Conservation (phyloP, 1,140 invertebrate genomes). For the Apis dorsata region DNA sequence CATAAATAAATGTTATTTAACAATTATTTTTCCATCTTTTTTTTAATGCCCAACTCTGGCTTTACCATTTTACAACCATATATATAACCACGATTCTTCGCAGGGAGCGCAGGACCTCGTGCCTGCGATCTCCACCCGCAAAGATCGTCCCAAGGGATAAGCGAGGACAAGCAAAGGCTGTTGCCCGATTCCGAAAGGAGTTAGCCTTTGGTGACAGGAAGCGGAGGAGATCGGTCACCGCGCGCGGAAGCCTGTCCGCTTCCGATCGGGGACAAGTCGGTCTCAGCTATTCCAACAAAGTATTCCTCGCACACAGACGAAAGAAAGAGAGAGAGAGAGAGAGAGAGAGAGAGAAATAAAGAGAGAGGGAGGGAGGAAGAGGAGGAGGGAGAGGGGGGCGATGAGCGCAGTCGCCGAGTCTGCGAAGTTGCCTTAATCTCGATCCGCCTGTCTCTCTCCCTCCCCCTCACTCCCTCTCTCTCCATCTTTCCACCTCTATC, state of each 20-base stretch:
- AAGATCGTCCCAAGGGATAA: not conserved
- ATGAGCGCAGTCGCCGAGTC: slow-evolving; percentile 42
- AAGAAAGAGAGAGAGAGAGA: too few species aligned
- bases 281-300: slow-evolving; percentile 48
- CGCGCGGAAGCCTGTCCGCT: slow-evolving; percentile 8
- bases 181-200: not conserved
- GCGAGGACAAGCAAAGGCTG: not conserved
- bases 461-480: not conserved
- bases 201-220: not conserved
- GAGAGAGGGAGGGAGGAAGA: too few species aligned
- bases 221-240: slow-evolving; percentile 15
- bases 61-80: too few species aligned
- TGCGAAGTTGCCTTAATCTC: slow-evolving; percentile 58
- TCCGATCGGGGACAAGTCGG: slow-evolving; percentile 40
- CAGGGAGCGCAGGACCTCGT: too few species aligned
- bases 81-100: too few species aligned
- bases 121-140: not conserved
- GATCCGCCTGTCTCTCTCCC: not conserved
- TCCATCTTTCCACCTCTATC: not conserved
- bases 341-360: too few species aligned
- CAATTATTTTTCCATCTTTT: too few species aligned
- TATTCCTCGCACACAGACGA: slow-evolving; percentile 43
- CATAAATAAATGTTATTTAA: too few species aligned
- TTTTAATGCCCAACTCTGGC: too few species aligned
- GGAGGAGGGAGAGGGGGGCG: not conserved